These are phyloP conservation scores for Loxodonta africana DNA, from an alignment of 2,113 vertebrate species.

Conservation along the genomic window DNA sequence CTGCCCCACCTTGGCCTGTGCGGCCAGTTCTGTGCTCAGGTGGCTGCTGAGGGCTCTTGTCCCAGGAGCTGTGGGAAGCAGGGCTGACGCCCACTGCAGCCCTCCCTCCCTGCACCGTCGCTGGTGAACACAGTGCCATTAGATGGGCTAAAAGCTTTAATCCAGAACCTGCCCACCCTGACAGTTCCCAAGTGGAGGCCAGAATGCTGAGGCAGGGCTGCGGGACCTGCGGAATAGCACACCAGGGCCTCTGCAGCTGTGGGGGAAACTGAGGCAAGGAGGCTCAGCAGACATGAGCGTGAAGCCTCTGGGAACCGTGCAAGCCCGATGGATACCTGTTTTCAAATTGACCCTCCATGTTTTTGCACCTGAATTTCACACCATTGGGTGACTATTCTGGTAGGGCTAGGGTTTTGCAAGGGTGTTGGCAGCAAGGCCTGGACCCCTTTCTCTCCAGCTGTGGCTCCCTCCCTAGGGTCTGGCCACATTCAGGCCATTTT, in stretches of 20 bases:
- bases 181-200: background rate
- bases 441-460: background rate
- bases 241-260: background rate
- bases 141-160: constrained; percentile 76
- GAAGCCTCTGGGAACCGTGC: background rate
- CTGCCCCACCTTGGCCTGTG: background rate
- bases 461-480: background rate
- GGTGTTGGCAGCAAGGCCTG: background rate
- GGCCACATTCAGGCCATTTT: background rate
- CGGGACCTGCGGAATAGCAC: background rate
- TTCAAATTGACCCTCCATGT: background rate
- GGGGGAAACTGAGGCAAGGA: background rate
- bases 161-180: constrained; percentile 48
- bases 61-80: background rate
- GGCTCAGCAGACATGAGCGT: background rate
- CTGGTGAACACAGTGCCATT: constrained; percentile 30
- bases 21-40: background rate
- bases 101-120: background rate
- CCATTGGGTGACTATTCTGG: background rate
- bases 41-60: background rate
- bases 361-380: constrained; percentile 3
- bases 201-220: background rate
- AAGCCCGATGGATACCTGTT: background rate
- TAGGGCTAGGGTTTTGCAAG: background rate
- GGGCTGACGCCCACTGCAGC: background rate